Evolutionary conservation across 2,888 invertebrate species (phyloP), one percentile per base, ranked within the genome.

Genomic region (Caenorhabditis drosophilae): DNA sequence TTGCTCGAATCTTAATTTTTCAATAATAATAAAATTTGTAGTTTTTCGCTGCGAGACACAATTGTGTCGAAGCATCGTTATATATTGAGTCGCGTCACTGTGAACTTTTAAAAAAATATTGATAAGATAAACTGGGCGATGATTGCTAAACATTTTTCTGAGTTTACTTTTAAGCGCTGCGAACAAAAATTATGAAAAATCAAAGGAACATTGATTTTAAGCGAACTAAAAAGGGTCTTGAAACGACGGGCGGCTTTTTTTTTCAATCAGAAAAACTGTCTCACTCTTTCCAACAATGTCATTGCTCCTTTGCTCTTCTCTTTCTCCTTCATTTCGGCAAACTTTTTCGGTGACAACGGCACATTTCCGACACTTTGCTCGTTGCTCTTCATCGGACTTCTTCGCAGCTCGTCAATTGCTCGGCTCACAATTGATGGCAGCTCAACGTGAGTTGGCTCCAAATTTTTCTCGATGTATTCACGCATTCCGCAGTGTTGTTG

Each of bases 281-380:
- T 51, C 27, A 51, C 51, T 16, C 67, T 45, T n/a, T 67, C 67
- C 27, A 67, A 15, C 35, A 67, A 20, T 11, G 55, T 40, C 58
- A 58, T 51, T n/a, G 23, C 41, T 38, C 66, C 66, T 18, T 38
- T 46, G 15, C 40, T 59, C 25, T 60, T 61, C 44, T 67, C 51
- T 25, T 58, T 48, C 9, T 34, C 38, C 22, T 67, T 41, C 67
- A 55, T 58, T 41, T 61, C 58, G 12, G 52, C 45, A 31, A 67
- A 67, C 46, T 67, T 67, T 15, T 57, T 58, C 27, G 67, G 67
- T 1, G 67, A 67, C 1, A 62, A 0, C 16, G 67, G 67, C 9
- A 67, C 55, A 6, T 20, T n/a, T 40, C 52, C 56, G 12, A 6
- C 12, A 9, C 7, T 31, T 9, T 9, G 7, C n/a, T n/a, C n/a